Evolutionary conservation across 2,888 invertebrate genomes (phyloP).

Genomic region (Pelosia muscerda): DNA sequence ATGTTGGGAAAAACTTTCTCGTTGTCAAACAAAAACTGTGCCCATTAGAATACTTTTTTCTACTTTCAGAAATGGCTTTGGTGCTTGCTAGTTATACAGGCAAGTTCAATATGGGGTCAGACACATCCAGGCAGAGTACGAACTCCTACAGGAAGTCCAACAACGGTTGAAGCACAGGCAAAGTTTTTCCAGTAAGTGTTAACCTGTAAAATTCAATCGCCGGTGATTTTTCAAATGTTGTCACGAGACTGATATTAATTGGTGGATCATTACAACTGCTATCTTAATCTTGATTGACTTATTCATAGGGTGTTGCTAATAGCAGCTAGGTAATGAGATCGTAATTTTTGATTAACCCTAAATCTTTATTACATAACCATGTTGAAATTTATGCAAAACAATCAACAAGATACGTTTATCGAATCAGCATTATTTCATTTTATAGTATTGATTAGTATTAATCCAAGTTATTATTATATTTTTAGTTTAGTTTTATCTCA

Average conservation of each 20-base stretch:
- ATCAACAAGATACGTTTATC: too few relatives aligned
- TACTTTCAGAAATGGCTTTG: slow-evolving; percentile 74
- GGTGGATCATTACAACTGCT: background rate
- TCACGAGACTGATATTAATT: background rate
- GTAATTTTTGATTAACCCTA: background rate
- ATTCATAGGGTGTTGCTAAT: background rate
- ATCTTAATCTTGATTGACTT: too few relatives aligned
- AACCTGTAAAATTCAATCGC: background rate
- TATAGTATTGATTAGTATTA: too few relatives aligned
- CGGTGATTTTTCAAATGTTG: background rate
- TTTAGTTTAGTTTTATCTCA: too few relatives aligned
- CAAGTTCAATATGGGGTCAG: slow-evolving; percentile 62
- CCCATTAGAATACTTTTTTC: slow-evolving; percentile 1
- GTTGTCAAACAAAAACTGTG: background rate
- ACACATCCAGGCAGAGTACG: slow-evolving; percentile 61
- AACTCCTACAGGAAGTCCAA: slow-evolving; percentile 66
- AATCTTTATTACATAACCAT: background rate
- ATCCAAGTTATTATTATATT: too few relatives aligned
- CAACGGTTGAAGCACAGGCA: slow-evolving; percentile 78
- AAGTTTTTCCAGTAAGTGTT: slow-evolving; percentile 85
- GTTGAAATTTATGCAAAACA: background rate
- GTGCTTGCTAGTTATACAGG: slow-evolving; percentile 65
- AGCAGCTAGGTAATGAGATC: background rate
- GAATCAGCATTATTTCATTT: too few relatives aligned
- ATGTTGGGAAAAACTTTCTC: background rate